Conservation (phyloP, 2,797 vertebrate species). For the Astyanax mexicanus region DNA sequence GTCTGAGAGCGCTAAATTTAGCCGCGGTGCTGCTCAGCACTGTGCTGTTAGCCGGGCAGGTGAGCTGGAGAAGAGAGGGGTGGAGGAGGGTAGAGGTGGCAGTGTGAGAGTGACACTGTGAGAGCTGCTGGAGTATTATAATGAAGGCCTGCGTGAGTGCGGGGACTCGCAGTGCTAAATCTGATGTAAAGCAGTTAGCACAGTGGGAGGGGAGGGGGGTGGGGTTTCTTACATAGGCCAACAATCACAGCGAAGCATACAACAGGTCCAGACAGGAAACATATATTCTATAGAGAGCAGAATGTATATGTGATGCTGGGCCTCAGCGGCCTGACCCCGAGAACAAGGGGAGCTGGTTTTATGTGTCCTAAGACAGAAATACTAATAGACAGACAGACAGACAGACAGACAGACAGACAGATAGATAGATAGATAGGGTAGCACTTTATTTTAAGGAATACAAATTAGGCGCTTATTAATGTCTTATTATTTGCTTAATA, state of each 20-base stretch:
- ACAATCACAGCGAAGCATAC: neutral
- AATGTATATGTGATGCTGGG: too few relatives aligned
- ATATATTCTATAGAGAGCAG: too few relatives aligned
- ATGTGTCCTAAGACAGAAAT: too few relatives aligned
- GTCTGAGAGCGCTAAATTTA: constrained; percentile 26
- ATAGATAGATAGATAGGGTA: too few relatives aligned
- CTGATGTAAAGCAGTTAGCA: neutral
- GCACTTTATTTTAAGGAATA: too few relatives aligned
- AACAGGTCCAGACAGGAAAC: too few relatives aligned
- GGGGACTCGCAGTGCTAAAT: constrained; percentile 2
- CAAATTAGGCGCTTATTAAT: too few relatives aligned
- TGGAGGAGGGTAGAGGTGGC: neutral
- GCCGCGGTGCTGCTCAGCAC: constrained; percentile 2
- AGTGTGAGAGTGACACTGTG: constrained; percentile 5
- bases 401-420: too few relatives aligned
- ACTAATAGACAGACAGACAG: too few relatives aligned
- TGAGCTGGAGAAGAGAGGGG: neutral
- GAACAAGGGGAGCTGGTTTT: too few relatives aligned
- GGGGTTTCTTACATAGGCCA: neutral
- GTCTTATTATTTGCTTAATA: too few relatives aligned
- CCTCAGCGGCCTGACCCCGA: too few relatives aligned
- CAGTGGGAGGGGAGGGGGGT: neutral
- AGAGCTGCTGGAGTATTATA: neutral
- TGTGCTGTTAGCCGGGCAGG: constrained; percentile 1
- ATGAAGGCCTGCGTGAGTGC: neutral